Conservation (phyloP, 2,888 invertebrate species). For the Alentia gelatinosa region DNA sequence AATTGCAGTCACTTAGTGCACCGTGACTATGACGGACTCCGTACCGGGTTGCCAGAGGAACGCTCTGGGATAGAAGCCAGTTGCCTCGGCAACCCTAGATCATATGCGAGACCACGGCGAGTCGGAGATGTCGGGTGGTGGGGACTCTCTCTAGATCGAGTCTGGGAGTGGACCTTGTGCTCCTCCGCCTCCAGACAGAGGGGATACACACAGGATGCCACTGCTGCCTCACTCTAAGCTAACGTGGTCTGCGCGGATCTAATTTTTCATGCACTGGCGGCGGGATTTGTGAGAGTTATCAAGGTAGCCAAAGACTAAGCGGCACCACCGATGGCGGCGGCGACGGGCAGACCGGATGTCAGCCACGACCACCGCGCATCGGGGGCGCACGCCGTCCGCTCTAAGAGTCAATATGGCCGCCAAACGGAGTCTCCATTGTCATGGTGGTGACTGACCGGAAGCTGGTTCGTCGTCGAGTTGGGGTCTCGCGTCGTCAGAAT, state of each 20-base stretch:
- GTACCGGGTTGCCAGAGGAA: neutral
- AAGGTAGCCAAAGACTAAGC: neutral
- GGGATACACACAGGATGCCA: neutral
- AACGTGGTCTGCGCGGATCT: slow-evolving; percentile 13
- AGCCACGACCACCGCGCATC: neutral
- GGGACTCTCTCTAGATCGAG: too few species aligned
- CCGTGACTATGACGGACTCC: slow-evolving; percentile 47
- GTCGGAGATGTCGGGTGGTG: neutral
- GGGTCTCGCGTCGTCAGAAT: slow-evolving; percentile 39
- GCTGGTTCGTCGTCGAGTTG: neutral
- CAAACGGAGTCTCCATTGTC: slow-evolving; percentile 51
- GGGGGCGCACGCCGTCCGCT: neutral
- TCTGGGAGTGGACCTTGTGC: neutral
- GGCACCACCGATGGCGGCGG: neutral
- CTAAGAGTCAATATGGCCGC: slow-evolving; percentile 44
- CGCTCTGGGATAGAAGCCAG: neutral
- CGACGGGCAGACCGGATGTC: neutral
- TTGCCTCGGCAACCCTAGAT: neutral
- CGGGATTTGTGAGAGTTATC: neutral
- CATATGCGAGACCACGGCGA: neutral
- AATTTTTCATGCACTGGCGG: neutral
- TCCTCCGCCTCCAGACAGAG: neutral
- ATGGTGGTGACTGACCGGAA: slow-evolving; percentile 49
- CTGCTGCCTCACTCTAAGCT: neutral
- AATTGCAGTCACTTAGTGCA: slow-evolving; percentile 6